phyloP scores from a whole-genome alignment of 1,140 invertebrate species.

The Drosophila miranda region DNA sequence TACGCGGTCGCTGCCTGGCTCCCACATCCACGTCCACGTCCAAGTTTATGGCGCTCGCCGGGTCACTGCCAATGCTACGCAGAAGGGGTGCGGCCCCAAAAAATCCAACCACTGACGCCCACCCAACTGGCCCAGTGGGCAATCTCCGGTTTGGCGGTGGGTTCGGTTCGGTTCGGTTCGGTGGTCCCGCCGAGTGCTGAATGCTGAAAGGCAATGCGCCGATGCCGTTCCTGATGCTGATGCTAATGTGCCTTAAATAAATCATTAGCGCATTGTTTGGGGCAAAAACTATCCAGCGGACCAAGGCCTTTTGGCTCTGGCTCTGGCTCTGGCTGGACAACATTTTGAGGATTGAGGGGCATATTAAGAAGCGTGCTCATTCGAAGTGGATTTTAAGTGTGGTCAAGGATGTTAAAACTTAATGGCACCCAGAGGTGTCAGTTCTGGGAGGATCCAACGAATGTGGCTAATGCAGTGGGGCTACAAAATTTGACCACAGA shows the following conservation, averaged over 20 bases:
- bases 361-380: too few relatives aligned
- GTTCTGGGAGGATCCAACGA: neutral
- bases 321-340: too few relatives aligned
- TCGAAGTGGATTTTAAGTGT: slow-evolving; percentile 11
- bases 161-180: slow-evolving; percentile 14
- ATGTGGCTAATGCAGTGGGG: neutral
- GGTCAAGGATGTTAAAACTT: neutral
- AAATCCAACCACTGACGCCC: slow-evolving; percentile 55
- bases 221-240: slow-evolving; percentile 18
- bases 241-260: slow-evolving; percentile 70
- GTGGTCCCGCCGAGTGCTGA: slow-evolving; percentile 22
- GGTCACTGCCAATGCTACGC: slow-evolving; percentile 76
- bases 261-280: slow-evolving; percentile 68
- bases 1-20: slow-evolving; percentile 46
- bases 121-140: slow-evolving; percentile 68
- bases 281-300: slow-evolving; percentile 30
- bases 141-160: slow-evolving; percentile 46
- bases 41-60: slow-evolving; percentile 27
- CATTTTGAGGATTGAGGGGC: slow-evolving; percentile 6
- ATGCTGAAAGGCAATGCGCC: slow-evolving; percentile 14
- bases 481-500: neutral
- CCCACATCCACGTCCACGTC: neutral
- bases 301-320: neutral
- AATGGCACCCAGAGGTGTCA: neutral
- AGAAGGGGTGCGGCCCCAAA: slow-evolving; percentile 54